These are phyloP conservation scores for Toxotes jaculatrix DNA, from an alignment of 2,113 vertebrate species.

Conservation along the genomic window DNA sequence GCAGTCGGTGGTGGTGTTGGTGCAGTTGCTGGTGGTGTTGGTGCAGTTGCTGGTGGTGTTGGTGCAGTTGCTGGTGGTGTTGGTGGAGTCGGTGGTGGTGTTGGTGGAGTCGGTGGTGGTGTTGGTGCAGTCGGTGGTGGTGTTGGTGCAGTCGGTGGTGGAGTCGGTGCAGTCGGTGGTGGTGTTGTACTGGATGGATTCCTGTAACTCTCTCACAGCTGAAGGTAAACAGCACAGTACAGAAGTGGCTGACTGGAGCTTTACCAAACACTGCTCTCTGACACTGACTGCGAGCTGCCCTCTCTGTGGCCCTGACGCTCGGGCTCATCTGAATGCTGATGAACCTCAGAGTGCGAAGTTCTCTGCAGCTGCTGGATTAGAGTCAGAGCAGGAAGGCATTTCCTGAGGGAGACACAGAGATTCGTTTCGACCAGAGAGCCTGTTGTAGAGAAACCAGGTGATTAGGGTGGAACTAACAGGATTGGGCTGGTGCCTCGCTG, in stretches of 20 bases:
- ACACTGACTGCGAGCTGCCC: neutral
- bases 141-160: no score
- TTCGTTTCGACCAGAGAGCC: constrained; percentile 25
- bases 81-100: no score
- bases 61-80: no score
- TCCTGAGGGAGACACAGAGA: constrained; percentile 42
- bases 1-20: no score
- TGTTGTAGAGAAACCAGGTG: constrained; percentile 60
- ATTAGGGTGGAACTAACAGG: constrained; percentile 68
- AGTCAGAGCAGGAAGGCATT: constrained; percentile 23
- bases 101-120: no score
- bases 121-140: no score
- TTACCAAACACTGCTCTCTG: neutral
- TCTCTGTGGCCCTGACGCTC: neutral
- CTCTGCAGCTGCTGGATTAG: constrained; percentile 5
- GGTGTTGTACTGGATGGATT: neutral
- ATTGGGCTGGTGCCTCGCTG: constrained; percentile 40
- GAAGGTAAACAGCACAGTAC: neutral
- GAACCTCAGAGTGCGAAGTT: neutral
- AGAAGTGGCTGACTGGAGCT: neutral
- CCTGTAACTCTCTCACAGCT: neutral
- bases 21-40: no score
- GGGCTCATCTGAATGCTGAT: neutral
- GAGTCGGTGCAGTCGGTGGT: neutral
- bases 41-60: no score